Evolutionary conservation across 2,113 vertebrate species (phyloP), one percentile per base, ranked within the genome.

Genomic region (Hippocampus guttulatus): DNA sequence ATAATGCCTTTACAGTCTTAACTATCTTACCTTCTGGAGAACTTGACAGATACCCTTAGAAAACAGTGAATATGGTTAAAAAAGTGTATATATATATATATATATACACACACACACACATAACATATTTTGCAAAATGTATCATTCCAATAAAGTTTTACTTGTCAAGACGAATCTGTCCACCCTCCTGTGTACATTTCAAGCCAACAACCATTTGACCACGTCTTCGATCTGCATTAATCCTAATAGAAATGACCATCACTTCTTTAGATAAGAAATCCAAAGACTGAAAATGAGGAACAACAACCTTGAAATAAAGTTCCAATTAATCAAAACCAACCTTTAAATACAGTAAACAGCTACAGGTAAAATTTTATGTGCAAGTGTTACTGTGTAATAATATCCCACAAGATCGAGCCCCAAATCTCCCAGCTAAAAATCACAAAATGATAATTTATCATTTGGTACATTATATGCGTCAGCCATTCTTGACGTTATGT

Each of bases 91-190:
- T 79, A 88, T 85, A 88, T 84, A n/a, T n/a, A n/a, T n/a, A n/a
- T n/a, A n/a, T n/a, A n/a, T n/a, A n/a, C n/a, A n/a, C n/a, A 92
- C 85, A 92, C 81, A 88, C 85, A 88, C 84, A 88, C 84, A 92
- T 86, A 92, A 91, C 92, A 93, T 93, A 93, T 93, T 93, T 93
- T 93, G 91, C 92, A 93, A 93, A 91, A 92, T 93, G 92, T 93
- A 93, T 93, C 92, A 93, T 93, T 93, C 92, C 92, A 93, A 93
- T 93, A 93, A 93, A 93, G 91, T 93, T 93, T 92, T 92, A 93
- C 91, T 93, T 93, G 92, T 93, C 92, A 93, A 92, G 92, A 92
- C 88, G 86, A 88, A 87, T 68, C 80, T 81, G 84, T 82, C 73
- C 81, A 70, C 64, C 60, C 33, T 84, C 81, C 67, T 87, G 23